phyloP scores from a whole-genome alignment of 2,797 vertebrate species.

The Lates japonicus region DNA sequence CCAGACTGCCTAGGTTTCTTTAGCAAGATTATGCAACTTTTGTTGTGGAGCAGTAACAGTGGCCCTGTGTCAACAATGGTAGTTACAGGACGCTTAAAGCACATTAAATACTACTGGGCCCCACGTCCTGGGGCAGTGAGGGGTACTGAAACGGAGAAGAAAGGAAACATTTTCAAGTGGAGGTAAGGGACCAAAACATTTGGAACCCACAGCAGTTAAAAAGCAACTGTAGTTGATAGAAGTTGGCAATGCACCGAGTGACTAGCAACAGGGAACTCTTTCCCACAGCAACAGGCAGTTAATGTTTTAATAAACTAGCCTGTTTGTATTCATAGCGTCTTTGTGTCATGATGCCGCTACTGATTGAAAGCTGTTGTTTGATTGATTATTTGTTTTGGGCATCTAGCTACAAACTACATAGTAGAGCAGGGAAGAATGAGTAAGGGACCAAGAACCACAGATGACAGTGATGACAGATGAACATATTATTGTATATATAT shows the following conservation, averaged over 20 bases:
- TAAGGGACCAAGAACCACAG: neutral
- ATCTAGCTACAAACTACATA: conserved; percentile 14
- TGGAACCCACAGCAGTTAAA: no score
- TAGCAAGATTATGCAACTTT: no score
- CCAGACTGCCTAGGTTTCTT: no score
- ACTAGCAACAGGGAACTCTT: neutral
- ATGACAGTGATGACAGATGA: conserved; percentile 28
- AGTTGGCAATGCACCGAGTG: neutral
- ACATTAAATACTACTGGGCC: no score
- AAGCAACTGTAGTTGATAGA: no score
- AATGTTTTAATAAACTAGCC: neutral
- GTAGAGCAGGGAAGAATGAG: neutral
- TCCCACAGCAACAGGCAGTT: neutral
- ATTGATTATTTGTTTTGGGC: conserved; percentile 12
- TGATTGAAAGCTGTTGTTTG: neutral
- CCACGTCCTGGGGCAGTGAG: no score
- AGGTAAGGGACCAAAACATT: no score
- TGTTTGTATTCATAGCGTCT: neutral
- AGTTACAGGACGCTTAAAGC: no score
- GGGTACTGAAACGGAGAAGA: no score
- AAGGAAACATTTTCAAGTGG: no score
- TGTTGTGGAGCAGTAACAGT: no score
- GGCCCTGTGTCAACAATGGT: no score
- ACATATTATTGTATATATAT: conserved; percentile 7
- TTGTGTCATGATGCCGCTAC: neutral